Evolutionary conservation across 2,797 vertebrate species (phyloP), one percentile per base, ranked within the genome.

Genomic region (Poliocrania exsul): DNA sequence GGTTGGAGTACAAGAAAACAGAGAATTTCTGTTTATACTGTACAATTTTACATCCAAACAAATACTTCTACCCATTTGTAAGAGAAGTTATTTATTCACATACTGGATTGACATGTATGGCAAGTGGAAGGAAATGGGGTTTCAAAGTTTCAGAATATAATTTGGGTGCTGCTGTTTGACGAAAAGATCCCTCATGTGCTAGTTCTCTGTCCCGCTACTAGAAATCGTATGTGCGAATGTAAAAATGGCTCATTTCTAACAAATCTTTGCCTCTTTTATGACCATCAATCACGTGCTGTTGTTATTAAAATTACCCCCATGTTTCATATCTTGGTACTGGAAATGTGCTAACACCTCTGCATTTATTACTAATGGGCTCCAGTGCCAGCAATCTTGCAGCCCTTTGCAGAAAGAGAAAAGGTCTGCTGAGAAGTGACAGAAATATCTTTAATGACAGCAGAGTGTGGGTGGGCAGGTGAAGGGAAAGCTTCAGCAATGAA

Each of bases 341-440:
- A 91, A 80, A 77, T 11, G 2, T 61, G 65, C 69, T 71, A 86
- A 54, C 64, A 64, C 29, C 50, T 87, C 74, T 64, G 81, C 82
- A 61, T 92, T 82, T 49, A 38, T 89, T 57, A 84, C 66, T 87
- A 89, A 46, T 56, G 75, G 11, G 13, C 64, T 58, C 60, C 37
- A 77, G 67, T 85, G 40, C 49, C 71, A 82, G 71, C 47, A 77
- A 53, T 64, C n/a, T 85, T 92, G 79, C 71, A 95, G 87, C 80
- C 66, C 51, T 89, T 67, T 74, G 72, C 94, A 89, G 81, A 85
- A 86, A 62, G 35, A 91, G 70, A 94, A 94, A 89, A 92, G 87
- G 87, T 96, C 49, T 80, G 67, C 81, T 94, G 53, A 87, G 79
- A 89, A 94, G 87, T 92, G 74, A 71, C 75, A 93, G 87, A 94